Percentiles rank a stretch among this genome's conserved stretches.
phyloP scores from a whole-genome alignment of 2,113 vertebrate species.

The Trichomycterus rosablanca region DNA sequence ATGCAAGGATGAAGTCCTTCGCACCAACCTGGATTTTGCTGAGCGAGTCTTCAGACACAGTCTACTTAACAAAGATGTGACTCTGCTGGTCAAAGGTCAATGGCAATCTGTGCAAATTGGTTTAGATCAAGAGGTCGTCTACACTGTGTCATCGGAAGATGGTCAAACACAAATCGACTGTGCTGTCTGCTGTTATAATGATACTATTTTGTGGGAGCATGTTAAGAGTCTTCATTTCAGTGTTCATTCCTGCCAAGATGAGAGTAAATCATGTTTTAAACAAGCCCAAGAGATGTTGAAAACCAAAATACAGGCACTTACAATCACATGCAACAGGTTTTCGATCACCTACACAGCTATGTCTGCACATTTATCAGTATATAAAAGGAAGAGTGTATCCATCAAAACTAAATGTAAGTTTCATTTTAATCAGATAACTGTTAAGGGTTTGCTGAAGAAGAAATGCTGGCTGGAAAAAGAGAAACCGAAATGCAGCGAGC shows the following conservation, averaged over 20 bases:
- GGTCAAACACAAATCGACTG: neutral
- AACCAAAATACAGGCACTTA: neutral
- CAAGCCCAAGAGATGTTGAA: neutral
- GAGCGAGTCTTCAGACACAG: conserved; percentile 8
- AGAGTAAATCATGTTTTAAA: conserved; percentile 14
- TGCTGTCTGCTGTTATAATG: accelerated
- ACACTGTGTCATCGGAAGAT: conserved; percentile 7
- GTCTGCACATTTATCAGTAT: accelerated
- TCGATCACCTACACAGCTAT: neutral
- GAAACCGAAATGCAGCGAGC: neutral
- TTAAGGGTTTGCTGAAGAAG: conserved; percentile 3
- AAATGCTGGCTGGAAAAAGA: conserved; percentile 35
- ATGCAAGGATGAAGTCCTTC: conserved; percentile 1
- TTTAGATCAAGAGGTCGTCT: accelerated
- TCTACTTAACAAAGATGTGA: neutral
- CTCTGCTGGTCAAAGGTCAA: conserved; percentile 6
- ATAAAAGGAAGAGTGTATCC: neutral
- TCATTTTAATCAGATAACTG: neutral
- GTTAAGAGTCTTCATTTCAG: conserved; percentile 1
- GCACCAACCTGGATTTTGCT: conserved; percentile 27
- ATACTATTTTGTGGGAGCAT: accelerated
- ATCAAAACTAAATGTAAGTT: conserved; percentile 27
- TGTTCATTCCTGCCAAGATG: conserved; percentile 29
- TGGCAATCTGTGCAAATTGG: conserved; percentile 17
- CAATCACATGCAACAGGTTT: conserved; percentile 33